Base-by-base conservation (phyloP, 2,888 invertebrate genomes). In the Lepeophtheirus nordmannii region DNA sequence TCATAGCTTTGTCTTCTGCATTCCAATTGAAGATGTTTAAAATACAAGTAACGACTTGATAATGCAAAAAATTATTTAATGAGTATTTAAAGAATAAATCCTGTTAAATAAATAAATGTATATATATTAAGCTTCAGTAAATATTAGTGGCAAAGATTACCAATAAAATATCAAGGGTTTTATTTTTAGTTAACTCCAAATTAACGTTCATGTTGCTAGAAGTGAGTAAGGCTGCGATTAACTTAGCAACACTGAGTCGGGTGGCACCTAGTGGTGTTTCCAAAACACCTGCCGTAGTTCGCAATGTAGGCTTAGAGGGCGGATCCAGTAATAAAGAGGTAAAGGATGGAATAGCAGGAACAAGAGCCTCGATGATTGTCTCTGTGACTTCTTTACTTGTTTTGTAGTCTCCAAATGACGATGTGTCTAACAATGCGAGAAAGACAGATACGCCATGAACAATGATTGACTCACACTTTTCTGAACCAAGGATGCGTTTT, bases 21-120 rank as follows among this genome's bases (percentile, higher is more conserved):
- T 46, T 46, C 53, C 53, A 60, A 40, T 20, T 41, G 17, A 89
- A 82, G 73, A 87, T 85, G 77, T 84, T 80, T 68, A 80, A 80
- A 71, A 92, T 78, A 75, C 88, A 85, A 75, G 85, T 82, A 76
- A 85, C 84, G 71, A 90, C 86, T 79, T 90, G 88, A 71, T 86
- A 86, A 78, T 96, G 94, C 74, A 96, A 81, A 79, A 96, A 93
- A 80, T 92, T 94, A 80, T 96, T 94, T 86, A 90, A 86, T 70
- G 85, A 82, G 79, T 87, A 89, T 76, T 82, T 81, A 79, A 92
- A 89, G 81, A 91, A 87, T 77, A 94, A 81, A 76, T 90, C 86
- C 82, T 92, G 78, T 10, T 30, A 30, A n/a, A 38, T 11, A 10
- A 65, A 23, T 12, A 58, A 2, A 12, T 37, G 17, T 14, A 17